Evolutionary conservation across 2,888 invertebrate species (phyloP).

Genomic region (Muschampia plurimacula): DNA sequence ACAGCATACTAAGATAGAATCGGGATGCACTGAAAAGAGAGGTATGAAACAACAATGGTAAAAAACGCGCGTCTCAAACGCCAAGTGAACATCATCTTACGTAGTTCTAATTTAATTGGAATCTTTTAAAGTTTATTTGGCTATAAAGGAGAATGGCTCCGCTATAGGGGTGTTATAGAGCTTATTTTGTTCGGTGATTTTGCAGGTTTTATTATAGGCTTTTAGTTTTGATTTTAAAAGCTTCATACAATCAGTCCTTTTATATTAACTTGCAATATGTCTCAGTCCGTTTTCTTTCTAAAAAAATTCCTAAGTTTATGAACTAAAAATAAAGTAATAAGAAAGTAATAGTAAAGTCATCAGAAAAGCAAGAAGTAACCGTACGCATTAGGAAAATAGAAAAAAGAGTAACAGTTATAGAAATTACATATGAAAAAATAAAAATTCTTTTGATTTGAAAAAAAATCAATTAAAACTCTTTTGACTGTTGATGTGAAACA

Average conservation of each 20-base stretch:
- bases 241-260: constrained; percentile 10
- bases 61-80: constrained; percentile 13
- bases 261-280: neutral
- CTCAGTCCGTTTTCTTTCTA: neutral
- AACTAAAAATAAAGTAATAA: neutral
- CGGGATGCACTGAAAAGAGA: too few species aligned
- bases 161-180: constrained; percentile 42
- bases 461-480: too few species aligned
- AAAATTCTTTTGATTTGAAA: too few species aligned
- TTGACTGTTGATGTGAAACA: too few species aligned
- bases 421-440: too few species aligned
- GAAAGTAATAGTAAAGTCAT: too few species aligned
- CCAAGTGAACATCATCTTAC: constrained; percentile 22
- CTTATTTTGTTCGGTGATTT: constrained; percentile 37
- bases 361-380: too few species aligned
- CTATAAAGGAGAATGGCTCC: constrained; percentile 66
- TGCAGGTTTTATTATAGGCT: constrained; percentile 36
- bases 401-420: too few species aligned
- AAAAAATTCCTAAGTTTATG: neutral
- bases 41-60: too few species aligned
- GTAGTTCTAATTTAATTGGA: constrained; percentile 70
- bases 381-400: too few species aligned
- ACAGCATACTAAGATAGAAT: too few species aligned
- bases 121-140: constrained; percentile 82
- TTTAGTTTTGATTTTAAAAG: constrained; percentile 37